Conservation (phyloP, 2,797 vertebrate species). For the Picus viridis region DNA sequence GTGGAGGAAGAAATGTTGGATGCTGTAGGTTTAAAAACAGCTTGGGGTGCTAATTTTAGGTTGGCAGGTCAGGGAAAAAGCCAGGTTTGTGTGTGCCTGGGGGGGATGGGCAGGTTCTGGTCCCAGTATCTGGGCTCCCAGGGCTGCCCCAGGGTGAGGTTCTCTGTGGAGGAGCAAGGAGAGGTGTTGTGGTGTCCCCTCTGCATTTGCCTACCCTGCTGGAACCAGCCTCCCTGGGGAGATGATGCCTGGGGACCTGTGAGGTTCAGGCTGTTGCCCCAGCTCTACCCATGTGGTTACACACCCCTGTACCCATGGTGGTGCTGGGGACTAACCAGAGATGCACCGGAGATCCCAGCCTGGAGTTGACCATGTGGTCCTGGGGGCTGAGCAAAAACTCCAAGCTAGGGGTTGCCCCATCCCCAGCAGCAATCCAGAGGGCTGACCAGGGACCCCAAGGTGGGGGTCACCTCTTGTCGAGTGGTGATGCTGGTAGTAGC, state of each 20-base stretch:
- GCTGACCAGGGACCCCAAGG: background rate
- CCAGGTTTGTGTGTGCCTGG: background rate
- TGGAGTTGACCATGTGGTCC: background rate
- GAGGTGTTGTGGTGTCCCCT: fast-evolving
- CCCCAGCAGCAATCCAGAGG: background rate
- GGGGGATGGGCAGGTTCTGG: background rate
- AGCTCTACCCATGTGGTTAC: background rate
- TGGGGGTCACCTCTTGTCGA: background rate
- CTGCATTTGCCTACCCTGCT: background rate
- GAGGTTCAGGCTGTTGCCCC: background rate
- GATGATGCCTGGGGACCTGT: background rate
- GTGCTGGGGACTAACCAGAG: background rate
- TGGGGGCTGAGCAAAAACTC: no score
- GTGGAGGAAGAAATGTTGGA: background rate
- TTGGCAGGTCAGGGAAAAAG: background rate
- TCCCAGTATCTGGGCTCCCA: background rate
- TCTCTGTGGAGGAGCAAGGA: background rate
- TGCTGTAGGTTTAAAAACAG: background rate
- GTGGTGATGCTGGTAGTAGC: background rate
- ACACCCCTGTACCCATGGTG: background rate
- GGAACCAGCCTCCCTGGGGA: background rate
- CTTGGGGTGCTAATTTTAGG: conserved; percentile 28
- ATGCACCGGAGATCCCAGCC: background rate
- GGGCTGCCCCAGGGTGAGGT: fast-evolving
- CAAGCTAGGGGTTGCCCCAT: no score